Percentiles rank a stretch among this genome's conserved stretches.
Conservation (phyloP, 2,888 invertebrate genomes). For the Erannis defoliaria region DNA sequence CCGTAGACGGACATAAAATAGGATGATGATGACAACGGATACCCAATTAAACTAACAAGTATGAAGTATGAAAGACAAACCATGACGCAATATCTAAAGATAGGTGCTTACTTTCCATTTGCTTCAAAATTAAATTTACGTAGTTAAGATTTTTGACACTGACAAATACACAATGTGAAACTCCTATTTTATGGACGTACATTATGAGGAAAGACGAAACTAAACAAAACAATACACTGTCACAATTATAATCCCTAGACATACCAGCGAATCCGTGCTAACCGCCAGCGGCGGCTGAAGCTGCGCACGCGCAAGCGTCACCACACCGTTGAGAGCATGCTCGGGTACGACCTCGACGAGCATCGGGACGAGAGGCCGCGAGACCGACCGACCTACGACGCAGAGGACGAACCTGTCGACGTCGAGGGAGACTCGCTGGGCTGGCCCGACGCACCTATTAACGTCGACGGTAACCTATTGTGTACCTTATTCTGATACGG, state of each 20-base stretch:
- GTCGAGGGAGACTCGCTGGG: conserved; percentile 84
- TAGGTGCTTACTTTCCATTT: too few species aligned
- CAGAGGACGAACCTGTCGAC: conserved; percentile 83
- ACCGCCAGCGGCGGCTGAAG: conserved; percentile 81
- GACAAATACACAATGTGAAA: too few species aligned
- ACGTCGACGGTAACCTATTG: conserved; percentile 68
- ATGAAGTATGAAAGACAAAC: too few species aligned
- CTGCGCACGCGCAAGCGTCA: conserved; percentile 84
- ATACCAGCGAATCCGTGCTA: conserved; percentile 82
- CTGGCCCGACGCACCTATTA: conserved; percentile 80
- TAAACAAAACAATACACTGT: neutral
- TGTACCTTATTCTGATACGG: neutral
- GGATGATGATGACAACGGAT: too few species aligned
- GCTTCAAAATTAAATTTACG: too few species aligned
- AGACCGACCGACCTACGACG: conserved; percentile 73
- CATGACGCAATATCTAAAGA: too few species aligned
- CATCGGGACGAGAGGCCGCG: conserved; percentile 78
- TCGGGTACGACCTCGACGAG: conserved; percentile 82
- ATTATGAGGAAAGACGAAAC: too few species aligned
- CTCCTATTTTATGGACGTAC: too few species aligned
- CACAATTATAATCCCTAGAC: conserved; percentile 60
- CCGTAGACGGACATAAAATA: too few species aligned
- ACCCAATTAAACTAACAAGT: too few species aligned
- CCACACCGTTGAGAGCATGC: conserved; percentile 85
- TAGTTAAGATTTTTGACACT: too few species aligned